Base-by-base conservation (phyloP, 2,113 vertebrate genomes). In the Corydoras maculifer region DNA sequence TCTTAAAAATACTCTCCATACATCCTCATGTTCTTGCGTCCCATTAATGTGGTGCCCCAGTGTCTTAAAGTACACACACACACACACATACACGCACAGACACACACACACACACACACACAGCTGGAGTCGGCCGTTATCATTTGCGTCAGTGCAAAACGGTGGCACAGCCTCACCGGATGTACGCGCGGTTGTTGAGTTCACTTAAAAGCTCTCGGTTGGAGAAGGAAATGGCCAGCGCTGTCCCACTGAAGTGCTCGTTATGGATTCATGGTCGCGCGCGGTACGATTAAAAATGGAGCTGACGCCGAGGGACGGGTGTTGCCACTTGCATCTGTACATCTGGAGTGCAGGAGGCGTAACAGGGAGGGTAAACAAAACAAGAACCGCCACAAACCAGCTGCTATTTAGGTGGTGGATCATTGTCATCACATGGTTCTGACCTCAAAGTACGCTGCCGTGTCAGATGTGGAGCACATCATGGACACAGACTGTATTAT, bases 141-240 rank as follows among this genome's bases (percentile, higher is more conserved):
- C 69, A 69, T 75, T 73, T 73, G 70, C 18, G 60, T 72, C 65
- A 58, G 57, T 73, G 73, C 25, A 18, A 60, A 65, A 68, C 67
- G 58, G 32, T 32, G 43, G 58, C 51, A 13, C 57, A 62, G 58
- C 15, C 77, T 78, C 69, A 74, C 63, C 65, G 62, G 65, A 72
- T 50, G 62, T 75, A 65, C 69, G 30, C 64, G 69, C 11, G 65
- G 64, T 59, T 75, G 68, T 72, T 71, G 58, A 63, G 60, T 59
- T 49, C 0, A 3, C 35, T 69, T 75, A 69, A 75, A 72, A 75
- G 67, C 54, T 50, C 55, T 43, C 13, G 54, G 29, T 43, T 15
- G 18, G 2, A 18, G 63, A 59, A 58, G 54, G 62, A 78, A 72
- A 64, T 65, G 54, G 51, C 72, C 8, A 7, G 50, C 32, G n/a